Conservation (phyloP, 2,113 vertebrate species). For the Rhinopithecus roxellana region DNA sequence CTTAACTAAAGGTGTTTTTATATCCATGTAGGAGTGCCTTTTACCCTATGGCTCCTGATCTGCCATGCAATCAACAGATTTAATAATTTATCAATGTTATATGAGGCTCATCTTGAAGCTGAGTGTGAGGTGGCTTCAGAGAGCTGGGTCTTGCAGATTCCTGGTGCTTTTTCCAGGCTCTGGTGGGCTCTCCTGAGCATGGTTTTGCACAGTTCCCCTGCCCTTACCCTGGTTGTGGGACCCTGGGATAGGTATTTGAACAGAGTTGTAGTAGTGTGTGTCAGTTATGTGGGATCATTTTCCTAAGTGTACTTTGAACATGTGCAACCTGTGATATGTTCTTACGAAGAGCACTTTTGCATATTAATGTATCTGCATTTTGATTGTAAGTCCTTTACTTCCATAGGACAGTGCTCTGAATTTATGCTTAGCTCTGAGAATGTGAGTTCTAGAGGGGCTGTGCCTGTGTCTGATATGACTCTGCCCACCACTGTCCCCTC, state of each 20-base stretch:
- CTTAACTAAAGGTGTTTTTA: neutral
- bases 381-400: neutral
- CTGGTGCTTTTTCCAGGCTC: neutral
- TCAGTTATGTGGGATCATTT: neutral
- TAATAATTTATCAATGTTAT: neutral
- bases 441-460: neutral
- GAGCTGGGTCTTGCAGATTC: neutral
- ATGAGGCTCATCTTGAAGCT: neutral
- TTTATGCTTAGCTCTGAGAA: neutral
- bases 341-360: neutral
- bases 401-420: neutral
- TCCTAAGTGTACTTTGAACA: neutral
- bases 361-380: neutral
- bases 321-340: neutral
- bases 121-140: neutral
- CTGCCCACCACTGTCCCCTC: accelerated
- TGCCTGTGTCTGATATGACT: neutral
- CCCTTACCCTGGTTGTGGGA: neutral
- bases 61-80: neutral
- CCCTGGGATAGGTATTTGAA: neutral
- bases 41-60: neutral
- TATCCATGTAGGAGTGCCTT: neutral
- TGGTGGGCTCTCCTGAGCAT: neutral
- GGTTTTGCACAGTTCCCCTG: neutral
- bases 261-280: neutral